These are phyloP conservation scores for Turritopsis rubra DNA, from an alignment of 30 jellyfish, hydroid and myxozoan species.

Conservation along the genomic window DNA sequence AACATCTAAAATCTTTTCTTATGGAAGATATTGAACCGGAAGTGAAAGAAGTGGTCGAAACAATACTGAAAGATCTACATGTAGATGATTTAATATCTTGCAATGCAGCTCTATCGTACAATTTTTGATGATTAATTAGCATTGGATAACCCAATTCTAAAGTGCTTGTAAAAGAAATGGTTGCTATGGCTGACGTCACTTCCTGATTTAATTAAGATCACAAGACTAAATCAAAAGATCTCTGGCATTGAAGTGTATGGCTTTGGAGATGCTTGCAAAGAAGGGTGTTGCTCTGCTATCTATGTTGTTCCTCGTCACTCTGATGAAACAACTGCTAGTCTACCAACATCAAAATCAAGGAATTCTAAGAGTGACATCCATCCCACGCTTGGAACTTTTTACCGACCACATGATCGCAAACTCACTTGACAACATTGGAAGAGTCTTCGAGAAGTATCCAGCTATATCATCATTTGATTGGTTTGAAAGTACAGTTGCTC, in stretches of 20 bases:
- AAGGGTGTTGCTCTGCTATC: conserved; percentile 50
- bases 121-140: conserved; percentile 39
- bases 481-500: conserved; percentile 56
- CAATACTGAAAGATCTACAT: conserved; percentile 25
- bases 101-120: conserved; percentile 30
- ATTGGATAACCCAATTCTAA: conserved; percentile 52
- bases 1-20: conserved; percentile 33
- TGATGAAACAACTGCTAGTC: conserved; percentile 21
- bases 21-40: background rate
- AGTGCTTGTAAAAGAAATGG: conserved; percentile 35
- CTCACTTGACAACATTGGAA: conserved; percentile 27
- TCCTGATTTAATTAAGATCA: conserved; percentile 40
- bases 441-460: conserved; percentile 29
- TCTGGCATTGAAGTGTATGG: conserved; percentile 39
- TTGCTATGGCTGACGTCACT: conserved; percentile 21
- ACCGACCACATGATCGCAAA: conserved; percentile 52
- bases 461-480: conserved; percentile 24
- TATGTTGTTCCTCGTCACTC: conserved; percentile 52
- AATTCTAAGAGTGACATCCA: conserved; percentile 37
- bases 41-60: conserved; percentile 39
- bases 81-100: conserved; percentile 52
- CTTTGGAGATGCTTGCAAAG: conserved; percentile 58
- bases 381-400: conserved; percentile 58
- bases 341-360: conserved; percentile 44
- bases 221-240: conserved; percentile 8